Conservation (phyloP, 2,888 invertebrate genomes). For the Drosophila meridionalis region DNA sequence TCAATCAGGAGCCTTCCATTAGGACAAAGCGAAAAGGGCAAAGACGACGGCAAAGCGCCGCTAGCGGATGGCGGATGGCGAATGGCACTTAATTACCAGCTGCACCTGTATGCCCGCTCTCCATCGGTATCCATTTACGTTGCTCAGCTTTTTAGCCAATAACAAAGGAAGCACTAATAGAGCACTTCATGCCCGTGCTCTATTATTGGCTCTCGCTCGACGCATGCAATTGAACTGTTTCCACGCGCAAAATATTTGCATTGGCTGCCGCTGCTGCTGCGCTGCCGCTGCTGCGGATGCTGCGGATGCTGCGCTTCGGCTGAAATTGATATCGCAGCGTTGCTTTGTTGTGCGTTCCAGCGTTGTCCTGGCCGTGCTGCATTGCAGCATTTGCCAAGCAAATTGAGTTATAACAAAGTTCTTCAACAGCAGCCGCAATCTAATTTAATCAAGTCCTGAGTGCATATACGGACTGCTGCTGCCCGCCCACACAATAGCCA, state of each 20-base stretch:
- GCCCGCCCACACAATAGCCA: conserved; percentile 8
- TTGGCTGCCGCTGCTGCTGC: background rate
- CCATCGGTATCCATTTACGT: conserved; percentile 4
- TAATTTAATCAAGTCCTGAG: conserved; percentile 46
- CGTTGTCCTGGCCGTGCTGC: conserved; percentile 10
- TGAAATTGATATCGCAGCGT: background rate
- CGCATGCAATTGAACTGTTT: conserved; percentile 23
- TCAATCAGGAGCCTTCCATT: conserved; percentile 40
- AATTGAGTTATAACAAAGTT: conserved; percentile 35
- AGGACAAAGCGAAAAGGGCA: background rate
- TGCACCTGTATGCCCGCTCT: conserved; percentile 12
- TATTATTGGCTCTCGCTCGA: conserved; percentile 3
- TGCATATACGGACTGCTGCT: conserved; percentile 24
- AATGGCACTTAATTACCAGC: conserved; percentile 25
- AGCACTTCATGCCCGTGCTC: conserved; percentile 5
- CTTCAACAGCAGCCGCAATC: conserved; percentile 26
- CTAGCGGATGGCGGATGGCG: too few species aligned
- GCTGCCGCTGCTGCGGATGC: background rate
- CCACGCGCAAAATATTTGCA: conserved; percentile 7
- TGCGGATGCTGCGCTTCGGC: background rate
- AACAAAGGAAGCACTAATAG: conserved; percentile 4
- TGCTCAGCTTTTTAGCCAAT: conserved; percentile 21
- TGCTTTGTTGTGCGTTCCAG: background rate
- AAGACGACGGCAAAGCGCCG: too few species aligned
- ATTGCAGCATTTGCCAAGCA: conserved; percentile 17